phyloP scores from a whole-genome alignment of 2,888 invertebrate species.

The Willowsia nigromaculata region DNA sequence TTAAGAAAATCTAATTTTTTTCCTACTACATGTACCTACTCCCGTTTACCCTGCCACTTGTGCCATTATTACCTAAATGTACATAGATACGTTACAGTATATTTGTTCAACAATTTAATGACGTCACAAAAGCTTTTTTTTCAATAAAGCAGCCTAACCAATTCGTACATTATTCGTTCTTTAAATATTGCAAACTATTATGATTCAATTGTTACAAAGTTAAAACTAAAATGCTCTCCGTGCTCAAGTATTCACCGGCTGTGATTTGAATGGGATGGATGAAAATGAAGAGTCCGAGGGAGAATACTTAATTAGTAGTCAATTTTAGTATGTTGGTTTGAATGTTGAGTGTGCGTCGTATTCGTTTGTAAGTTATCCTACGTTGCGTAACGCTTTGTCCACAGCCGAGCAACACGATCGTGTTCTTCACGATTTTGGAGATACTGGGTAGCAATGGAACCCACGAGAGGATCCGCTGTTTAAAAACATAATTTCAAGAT shows the following conservation, averaged over 20 bases:
- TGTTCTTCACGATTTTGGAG: constrained; percentile 98
- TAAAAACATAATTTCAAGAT: constrained; percentile 78
- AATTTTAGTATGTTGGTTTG: constrained; percentile 13
- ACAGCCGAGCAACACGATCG: constrained; percentile 97
- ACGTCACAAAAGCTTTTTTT: neutral
- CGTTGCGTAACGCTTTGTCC: constrained; percentile 99
- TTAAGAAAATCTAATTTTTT: neutral
- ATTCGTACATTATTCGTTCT: neutral
- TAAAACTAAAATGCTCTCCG: neutral
- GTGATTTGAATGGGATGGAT: neutral
- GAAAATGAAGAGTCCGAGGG: neutral
- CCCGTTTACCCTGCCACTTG: neutral
- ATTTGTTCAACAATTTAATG: neutral
- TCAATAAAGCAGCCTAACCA: neutral
- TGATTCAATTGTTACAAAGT: neutral
- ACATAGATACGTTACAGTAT: neutral
- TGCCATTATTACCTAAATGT: neutral
- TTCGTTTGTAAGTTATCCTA: constrained; percentile 82
- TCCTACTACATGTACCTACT: neutral
- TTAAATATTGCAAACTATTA: neutral
- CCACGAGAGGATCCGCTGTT: constrained; percentile 97
- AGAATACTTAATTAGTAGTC: neutral
- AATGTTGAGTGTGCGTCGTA: neutral
- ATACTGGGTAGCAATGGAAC: constrained; percentile 99
- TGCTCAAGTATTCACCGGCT: constrained; percentile 15